phyloP scores from a whole-genome alignment of 2,797 vertebrate genomes.

The Staurois parvus region DNA sequence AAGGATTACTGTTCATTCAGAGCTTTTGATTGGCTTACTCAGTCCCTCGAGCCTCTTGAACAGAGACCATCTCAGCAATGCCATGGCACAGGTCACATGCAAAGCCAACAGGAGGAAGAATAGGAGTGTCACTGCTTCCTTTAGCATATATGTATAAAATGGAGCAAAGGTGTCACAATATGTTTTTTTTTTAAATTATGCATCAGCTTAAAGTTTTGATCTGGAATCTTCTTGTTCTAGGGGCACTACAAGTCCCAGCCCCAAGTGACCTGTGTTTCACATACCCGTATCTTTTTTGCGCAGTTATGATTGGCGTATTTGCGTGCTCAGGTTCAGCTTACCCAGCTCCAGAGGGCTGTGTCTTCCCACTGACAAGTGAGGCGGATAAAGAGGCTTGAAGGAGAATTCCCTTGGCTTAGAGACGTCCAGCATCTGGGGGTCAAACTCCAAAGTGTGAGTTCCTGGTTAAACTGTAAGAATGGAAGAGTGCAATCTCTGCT shows the following conservation, averaged over 20 bases:
- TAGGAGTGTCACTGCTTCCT: background rate
- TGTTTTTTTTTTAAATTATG: background rate
- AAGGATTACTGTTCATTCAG: too few relatives aligned
- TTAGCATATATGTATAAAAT: background rate
- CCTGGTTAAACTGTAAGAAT: conserved; percentile 51
- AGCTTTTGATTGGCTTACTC: too few relatives aligned
- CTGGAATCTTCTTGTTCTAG: background rate
- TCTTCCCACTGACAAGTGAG: conserved; percentile 63
- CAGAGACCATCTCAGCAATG: too few relatives aligned
- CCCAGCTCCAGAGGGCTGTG: conserved; percentile 3
- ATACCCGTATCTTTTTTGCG: background rate
- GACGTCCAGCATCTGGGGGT: conserved; percentile 69
- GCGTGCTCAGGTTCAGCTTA: background rate
- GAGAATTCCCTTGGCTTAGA: conserved; percentile 58
- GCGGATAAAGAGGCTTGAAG: conserved; percentile 33
- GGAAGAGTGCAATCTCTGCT: conserved; percentile 62
- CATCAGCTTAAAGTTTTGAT: background rate
- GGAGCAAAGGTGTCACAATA: background rate
- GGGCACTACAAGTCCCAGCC: background rate
- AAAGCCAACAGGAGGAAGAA: too few relatives aligned
- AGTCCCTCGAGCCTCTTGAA: too few relatives aligned
- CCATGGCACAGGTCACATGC: too few relatives aligned
- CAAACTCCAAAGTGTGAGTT: conserved; percentile 73
- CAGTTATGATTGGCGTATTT: background rate
- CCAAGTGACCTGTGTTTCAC: background rate